Evolutionary conservation across 2,113 vertebrate species (phyloP), one percentile per base, ranked within the genome.

Genomic region (Calyptomena viridis): DNA sequence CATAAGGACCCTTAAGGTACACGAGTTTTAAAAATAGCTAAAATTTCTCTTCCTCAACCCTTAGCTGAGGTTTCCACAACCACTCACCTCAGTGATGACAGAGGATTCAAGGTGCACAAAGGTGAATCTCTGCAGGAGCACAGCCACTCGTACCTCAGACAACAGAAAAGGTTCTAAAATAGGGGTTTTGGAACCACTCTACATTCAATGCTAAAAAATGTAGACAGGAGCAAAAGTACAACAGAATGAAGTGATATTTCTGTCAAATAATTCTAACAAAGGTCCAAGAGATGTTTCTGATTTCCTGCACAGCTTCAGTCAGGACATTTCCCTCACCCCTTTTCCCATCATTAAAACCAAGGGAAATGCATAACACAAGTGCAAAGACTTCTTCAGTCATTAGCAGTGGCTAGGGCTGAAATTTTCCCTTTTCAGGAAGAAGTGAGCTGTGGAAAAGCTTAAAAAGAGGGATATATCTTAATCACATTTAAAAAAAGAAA

Each of bases 391-490:
- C 44, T 56, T 67, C 64, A 83, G 78, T 47, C 12, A 1, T 71
- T 84, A 77, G 33, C 6, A 7, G 18, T 84, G 46, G 87, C 47
- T 74, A 68, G 60, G 47, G 74, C 44, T 86, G 62, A 88, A 71
- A n/a, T 90, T 52, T 71, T 63, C 79, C 72, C 42, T 91, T 91
- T 64, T 92, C 75, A 93, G 81, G 47, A 90, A 86, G 39, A 94
- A 69, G 40, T 12, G 56, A 88, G n/a, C 64, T 89, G 56, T 56
- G 42, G 47, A 87, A 94, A 86, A 93, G 14, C 68, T 62, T 80
- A 71, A 91, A 94, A 87, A 89, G 59, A 67, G 28, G 64, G 44
- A 30, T 91, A 56, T 37, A 90, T 89, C 92, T 89, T 83, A 89
- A 95, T 81, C 31, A 66, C 39, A 84, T 47, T 60, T 6, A 2